A percentile compares a stretch with the other conserved stretches of the same genome.
Conservation (phyloP, 2,888 invertebrate genomes). For the Imbricaverruca yamaguchii region DNA sequence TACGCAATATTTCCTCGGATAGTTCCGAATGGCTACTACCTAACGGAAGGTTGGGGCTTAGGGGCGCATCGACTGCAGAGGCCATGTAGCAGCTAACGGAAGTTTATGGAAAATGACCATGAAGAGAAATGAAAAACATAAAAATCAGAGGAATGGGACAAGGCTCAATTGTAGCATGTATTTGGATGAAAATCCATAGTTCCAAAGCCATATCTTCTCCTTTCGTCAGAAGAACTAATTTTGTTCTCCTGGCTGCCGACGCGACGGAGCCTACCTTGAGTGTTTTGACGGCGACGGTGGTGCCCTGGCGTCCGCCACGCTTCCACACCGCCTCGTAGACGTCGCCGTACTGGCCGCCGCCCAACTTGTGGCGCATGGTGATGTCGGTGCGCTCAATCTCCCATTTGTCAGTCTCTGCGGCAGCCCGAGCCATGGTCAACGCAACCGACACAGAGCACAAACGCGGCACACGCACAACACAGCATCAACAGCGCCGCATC, state of each 20-base stretch:
- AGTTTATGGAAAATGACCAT: too few relatives aligned
- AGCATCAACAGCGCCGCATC: not conserved
- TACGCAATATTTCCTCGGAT: too few relatives aligned
- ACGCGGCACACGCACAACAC: not conserved
- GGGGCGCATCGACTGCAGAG: too few relatives aligned
- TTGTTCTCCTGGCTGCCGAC: not conserved
- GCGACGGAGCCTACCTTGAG: constrained; percentile 58
- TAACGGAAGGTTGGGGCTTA: too few relatives aligned
- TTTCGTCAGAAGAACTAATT: too few relatives aligned
- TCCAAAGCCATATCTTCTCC: too few relatives aligned
- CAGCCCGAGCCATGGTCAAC: not conserved
- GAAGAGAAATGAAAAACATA: too few relatives aligned
- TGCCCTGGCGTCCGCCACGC: constrained; percentile 68
- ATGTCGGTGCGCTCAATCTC: constrained; percentile 75
- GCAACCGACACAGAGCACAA: not conserved
- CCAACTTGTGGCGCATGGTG: constrained; percentile 94
- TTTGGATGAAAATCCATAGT: too few relatives aligned
- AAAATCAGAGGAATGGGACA: too few relatives aligned
- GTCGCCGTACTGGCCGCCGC: constrained; percentile 71
- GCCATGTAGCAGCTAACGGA: too few relatives aligned
- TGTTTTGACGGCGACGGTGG: constrained; percentile 97
- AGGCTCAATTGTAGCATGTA: too few relatives aligned
- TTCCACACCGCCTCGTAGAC: constrained; percentile 72
- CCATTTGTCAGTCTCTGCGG: constrained; percentile 47
- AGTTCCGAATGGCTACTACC: too few relatives aligned